Percentiles rank a stretch among this genome's conserved stretches.
These are phyloP conservation scores for Sebastes trivittatus DNA, from an alignment of 2,797 vertebrate species.

Conservation along the genomic window DNA sequence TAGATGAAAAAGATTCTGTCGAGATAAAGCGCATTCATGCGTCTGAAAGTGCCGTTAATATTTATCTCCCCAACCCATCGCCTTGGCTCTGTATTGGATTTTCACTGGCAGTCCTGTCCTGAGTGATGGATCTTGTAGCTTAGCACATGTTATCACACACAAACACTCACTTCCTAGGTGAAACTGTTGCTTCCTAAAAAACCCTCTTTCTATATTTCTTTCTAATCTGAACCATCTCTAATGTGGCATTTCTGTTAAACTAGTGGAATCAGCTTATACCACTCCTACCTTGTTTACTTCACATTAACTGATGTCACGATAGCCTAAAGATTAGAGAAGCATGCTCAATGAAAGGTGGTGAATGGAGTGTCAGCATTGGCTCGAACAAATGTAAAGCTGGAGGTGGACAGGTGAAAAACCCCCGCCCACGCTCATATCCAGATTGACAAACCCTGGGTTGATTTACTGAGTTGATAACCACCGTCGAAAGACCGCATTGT, in stretches of 20 bases:
- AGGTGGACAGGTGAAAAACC: neutral
- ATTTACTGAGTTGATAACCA: no score
- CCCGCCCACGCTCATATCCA: no score
- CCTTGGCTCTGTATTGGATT: conserved; percentile 41
- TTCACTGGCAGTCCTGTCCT: conserved; percentile 1
- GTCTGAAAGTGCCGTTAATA: conserved; percentile 35
- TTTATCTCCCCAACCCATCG: neutral
- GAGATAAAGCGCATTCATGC: conserved; percentile 37
- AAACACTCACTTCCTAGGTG: conserved; percentile 6
- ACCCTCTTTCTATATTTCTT: neutral
- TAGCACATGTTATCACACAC: conserved; percentile 37
- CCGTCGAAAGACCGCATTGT: no score
- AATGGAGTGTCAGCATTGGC: neutral
- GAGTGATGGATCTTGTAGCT: conserved; percentile 41
- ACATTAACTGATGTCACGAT: neutral
- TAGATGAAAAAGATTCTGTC: neutral
- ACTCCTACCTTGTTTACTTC: neutral
- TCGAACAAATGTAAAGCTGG: neutral
- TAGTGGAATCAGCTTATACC: neutral
- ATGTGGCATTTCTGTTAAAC: neutral
- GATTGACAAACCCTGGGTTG: no score
- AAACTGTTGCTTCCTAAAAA: neutral
- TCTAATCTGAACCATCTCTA: conserved; percentile 30
- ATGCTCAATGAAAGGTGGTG: neutral
- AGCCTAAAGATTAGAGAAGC: neutral